Base-by-base conservation (phyloP, 1,140 invertebrate genomes). In the Drosophila baimaii region DNA sequence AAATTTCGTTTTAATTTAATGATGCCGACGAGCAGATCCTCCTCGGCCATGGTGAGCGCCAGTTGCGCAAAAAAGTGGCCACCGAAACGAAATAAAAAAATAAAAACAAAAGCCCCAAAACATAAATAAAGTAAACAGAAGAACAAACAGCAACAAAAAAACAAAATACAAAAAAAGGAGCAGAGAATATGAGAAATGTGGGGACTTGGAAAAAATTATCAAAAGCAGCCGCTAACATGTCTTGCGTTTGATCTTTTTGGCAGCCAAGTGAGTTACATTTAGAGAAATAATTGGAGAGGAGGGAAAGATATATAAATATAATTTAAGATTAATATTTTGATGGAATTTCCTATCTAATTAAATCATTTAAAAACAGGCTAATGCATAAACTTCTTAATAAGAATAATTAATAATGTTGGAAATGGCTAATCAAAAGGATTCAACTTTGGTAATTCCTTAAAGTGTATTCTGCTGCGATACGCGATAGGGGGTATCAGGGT, bases 1-100 rank as follows among this genome's bases (percentile, higher is more conserved):
- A 90, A 90, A 90, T 90, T 90, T 90, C 77, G 82, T 88, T 90
- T 90, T 90, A 90, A 90, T 90, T 90, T 90, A 90, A 90, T 90
- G 88, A 90, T 86, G 82, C 68, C 80, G 77, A 41, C 56, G 25
- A 58, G 27, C 59, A 51, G 62, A 57, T 72, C 69, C 49, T 66
- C 63, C 41, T 71, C 51, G 46, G 25, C 62, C 71, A 75, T 39
- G 31, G 57, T 47, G 80, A 84, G 84, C 84, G 85, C 84, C 84
- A 89, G 84, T 90, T 90, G 84, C 58, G 76, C 79, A 70, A 88
- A 83, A 65, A 57, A 47, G 41, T 71, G 54, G 41, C 66, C 66
- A 71, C 69, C 21, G 65, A 70, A 71, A 71, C 41, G 46, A 31
- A 65, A 35, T 64, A 65, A 35, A 64, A 43, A 58, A 51, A 25